These are phyloP conservation scores for Apis dorsata DNA, from an alignment of 1,140 invertebrate genomes.

Conservation along the genomic window DNA sequence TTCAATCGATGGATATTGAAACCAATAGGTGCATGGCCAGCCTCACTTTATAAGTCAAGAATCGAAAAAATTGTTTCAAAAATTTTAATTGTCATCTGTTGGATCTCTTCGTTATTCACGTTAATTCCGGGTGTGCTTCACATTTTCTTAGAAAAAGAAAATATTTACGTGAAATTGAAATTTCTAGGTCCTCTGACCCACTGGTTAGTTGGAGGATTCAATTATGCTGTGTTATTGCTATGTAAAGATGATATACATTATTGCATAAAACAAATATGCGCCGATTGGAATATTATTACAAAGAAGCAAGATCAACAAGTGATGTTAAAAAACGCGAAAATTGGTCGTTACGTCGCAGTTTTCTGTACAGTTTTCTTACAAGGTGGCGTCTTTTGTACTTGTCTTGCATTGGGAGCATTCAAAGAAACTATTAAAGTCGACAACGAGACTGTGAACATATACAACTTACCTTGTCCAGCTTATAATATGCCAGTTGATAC, in stretches of 20 bases:
- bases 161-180: background rate
- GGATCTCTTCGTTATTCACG: background rate
- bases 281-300: background rate
- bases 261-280: background rate
- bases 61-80: background rate
- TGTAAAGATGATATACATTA: background rate
- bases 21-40: background rate
- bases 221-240: background rate
- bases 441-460: background rate
- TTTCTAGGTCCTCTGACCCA: background rate
- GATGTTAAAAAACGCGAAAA: background rate
- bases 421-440: background rate
- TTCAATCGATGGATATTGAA: background rate
- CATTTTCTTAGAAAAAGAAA: background rate
- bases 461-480: background rate
- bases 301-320: background rate
- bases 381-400: background rate
- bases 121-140: background rate
- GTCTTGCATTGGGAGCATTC: background rate
- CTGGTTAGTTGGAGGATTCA: background rate
- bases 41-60: background rate
- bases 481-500: background rate
- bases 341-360: background rate
- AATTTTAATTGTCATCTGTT: background rate
- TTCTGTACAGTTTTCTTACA: background rate